These are phyloP conservation scores for Diabrotica undecimpunctata DNA, from an alignment of 1,140 invertebrate genomes.

Conservation along the genomic window DNA sequence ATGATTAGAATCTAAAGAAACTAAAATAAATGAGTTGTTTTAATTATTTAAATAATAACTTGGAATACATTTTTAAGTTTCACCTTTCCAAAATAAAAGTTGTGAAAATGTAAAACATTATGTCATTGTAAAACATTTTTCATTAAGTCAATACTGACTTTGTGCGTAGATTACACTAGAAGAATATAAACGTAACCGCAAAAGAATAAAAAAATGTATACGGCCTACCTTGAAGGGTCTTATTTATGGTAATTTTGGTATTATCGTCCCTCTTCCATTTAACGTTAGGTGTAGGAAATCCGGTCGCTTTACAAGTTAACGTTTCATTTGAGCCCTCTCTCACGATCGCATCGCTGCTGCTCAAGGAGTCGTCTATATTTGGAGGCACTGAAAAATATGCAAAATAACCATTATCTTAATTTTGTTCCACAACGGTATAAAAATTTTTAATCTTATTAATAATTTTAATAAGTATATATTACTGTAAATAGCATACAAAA, in stretches of 20 bases:
- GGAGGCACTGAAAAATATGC: conserved; percentile 72
- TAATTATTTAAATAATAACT: too few relatives aligned
- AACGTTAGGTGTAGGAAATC: conserved; percentile 81
- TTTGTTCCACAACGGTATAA: too few relatives aligned
- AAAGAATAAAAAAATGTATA: conserved; percentile 7
- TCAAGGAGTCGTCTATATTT: conserved; percentile 84
- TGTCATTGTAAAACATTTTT: neutral
- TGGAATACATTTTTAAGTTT: too few relatives aligned
- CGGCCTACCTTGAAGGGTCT: conserved; percentile 67
- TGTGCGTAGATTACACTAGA: neutral
- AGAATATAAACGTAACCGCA: conserved; percentile 10
- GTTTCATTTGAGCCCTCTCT: conserved; percentile 86
- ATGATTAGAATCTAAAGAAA: too few relatives aligned
- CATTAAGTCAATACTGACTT: neutral
- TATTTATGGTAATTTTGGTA: conserved; percentile 77
- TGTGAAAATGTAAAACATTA: too few relatives aligned
- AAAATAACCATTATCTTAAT: too few relatives aligned
- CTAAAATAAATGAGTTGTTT: too few relatives aligned
- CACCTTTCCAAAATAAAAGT: too few relatives aligned
- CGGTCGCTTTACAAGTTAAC: conserved; percentile 81
- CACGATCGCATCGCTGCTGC: conserved; percentile 86
- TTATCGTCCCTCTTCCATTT: conserved; percentile 89
- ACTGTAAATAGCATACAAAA: too few relatives aligned
- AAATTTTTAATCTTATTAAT: too few relatives aligned
- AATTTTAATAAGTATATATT: too few relatives aligned